Evolutionary conservation across 1,140 invertebrate species (phyloP), one percentile per base, ranked within the genome.

Genomic region (Doryteuthis pealeii): DNA sequence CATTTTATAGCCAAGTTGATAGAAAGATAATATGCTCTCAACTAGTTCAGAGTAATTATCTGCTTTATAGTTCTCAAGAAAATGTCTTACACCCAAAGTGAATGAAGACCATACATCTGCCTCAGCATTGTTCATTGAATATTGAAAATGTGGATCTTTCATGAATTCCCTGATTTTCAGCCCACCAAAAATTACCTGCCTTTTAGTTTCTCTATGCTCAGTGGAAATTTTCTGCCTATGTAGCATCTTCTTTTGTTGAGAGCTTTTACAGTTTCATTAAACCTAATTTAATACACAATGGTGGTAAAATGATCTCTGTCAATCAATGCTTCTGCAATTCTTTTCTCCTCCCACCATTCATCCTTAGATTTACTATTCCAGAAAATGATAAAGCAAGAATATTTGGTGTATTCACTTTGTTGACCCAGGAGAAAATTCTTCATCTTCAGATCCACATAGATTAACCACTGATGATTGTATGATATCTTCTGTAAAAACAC

Each of bases 1-100:
- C n/a, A n/a, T n/a, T n/a, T n/a, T n/a, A n/a, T n/a, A n/a, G n/a
- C n/a, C n/a, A n/a, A n/a, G n/a, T n/a, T 49, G 22, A 49, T 10
- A 49, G 22, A 49, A 49, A 22, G 45, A 49, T 10, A 49, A 22
- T 22, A 49, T 12, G 45, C 22, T 49, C 45, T 49, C 45, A 12
- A 49, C 45, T 49, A 49, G 45, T 49, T 49, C 45, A 49, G 45
- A 49, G 45, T 49, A 49, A 22, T 49, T 49, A 49, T 49, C 45
- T 49, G 45, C 45, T 49, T 49, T 49, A 49, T 49, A 22, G 45
- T 22, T 49, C 45, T 49, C 1, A 49, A 49, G 45, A 49, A 49
- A 49, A 49, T 49, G 12, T 49, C 45, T 49, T 49, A 1, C 45
- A 49, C 12, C 45, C 45, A 49, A 22, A 49, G 45, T 49, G 45